Conservation (phyloP, 2,797 vertebrate genomes). For the Gambelia wislizenii region DNA sequence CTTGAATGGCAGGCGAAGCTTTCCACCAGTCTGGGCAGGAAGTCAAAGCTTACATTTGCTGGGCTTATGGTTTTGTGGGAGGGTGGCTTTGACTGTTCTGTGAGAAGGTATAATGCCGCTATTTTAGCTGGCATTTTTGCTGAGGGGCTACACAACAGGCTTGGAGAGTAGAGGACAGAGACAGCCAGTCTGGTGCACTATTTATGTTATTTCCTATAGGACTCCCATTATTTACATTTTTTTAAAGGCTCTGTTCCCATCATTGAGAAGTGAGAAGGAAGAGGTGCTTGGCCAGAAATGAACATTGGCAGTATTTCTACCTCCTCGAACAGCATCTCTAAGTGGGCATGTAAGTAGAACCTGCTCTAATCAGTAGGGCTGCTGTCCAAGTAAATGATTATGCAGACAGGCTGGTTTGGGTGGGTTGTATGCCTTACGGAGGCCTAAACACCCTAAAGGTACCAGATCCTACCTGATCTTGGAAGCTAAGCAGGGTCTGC, state of each 20-base stretch:
- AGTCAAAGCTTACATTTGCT: slow-evolving; percentile 47
- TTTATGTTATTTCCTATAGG: slow-evolving; percentile 31
- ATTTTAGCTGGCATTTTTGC: slow-evolving; percentile 64
- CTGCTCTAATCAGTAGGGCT: not conserved
- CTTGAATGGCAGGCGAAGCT: slow-evolving; percentile 37
- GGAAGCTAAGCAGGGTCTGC: too few species aligned
- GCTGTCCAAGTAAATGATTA: not conserved
- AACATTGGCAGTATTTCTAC: not conserved
- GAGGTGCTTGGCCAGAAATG: not conserved
- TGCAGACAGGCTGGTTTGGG: too few species aligned
- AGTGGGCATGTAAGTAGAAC: not conserved
- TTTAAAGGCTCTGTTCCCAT: not conserved
- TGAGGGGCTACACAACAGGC: slow-evolving; percentile 14
- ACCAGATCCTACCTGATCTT: too few species aligned
- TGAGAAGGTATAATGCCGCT: slow-evolving; percentile 48
- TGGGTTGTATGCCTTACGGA: too few species aligned
- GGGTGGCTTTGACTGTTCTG: slow-evolving; percentile 47
- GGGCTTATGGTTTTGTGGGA: slow-evolving; percentile 18
- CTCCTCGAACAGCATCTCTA: not conserved
- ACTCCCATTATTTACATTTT: not conserved
- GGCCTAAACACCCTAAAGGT: too few species aligned
- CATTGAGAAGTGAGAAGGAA: not conserved
- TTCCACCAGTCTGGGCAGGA: slow-evolving; percentile 41
- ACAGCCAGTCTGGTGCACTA: slow-evolving; percentile 34
- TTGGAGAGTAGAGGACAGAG: slow-evolving; percentile 32